Evolutionary conservation across 2,888 invertebrate genomes (phyloP).

Genomic region (Drosophila gaucha): DNA sequence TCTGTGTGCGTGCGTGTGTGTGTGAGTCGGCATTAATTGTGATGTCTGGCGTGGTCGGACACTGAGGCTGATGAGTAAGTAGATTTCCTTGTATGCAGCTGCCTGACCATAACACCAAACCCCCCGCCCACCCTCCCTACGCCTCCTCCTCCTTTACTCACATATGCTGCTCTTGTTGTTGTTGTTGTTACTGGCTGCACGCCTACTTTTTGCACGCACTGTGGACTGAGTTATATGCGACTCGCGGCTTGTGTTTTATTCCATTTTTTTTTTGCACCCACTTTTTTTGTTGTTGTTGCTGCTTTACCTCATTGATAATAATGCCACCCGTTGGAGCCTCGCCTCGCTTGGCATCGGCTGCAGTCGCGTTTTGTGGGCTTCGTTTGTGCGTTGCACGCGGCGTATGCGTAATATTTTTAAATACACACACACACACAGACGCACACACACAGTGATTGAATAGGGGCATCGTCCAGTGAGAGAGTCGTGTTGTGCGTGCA

Average conservation of each 20-base stretch:
- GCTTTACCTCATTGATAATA: conserved; percentile 78
- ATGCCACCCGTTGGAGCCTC: conserved; percentile 49
- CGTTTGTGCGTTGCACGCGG: conserved; percentile 42
- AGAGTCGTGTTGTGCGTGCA: conserved; percentile 60
- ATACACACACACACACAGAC: conserved; percentile 34
- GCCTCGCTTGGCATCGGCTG: conserved; percentile 51
- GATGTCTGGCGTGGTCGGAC: conserved; percentile 70
- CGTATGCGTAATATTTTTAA: conserved; percentile 78
- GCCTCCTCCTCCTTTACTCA: no score
- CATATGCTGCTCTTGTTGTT: conserved; percentile 21
- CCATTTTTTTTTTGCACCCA: conserved; percentile 1
- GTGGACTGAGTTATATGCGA: conserved; percentile 19
- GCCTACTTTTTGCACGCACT: conserved; percentile 50
- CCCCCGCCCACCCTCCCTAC: conserved; percentile 18
- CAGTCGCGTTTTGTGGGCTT: conserved; percentile 50
- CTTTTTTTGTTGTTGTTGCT: background rate
- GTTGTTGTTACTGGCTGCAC: conserved; percentile 9
- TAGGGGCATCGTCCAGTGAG: conserved; percentile 49
- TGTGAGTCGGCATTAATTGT: conserved; percentile 75
- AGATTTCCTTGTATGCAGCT: conserved; percentile 77
- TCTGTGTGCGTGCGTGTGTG: conserved; percentile 29
- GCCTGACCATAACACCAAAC: conserved; percentile 15
- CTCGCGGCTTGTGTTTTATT: conserved; percentile 23
- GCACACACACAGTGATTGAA: conserved; percentile 20
- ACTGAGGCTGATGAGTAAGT: conserved; percentile 72